A percentile compares a stretch with the other conserved stretches of the same genome.
These are phyloP conservation scores for Bellardia pandia DNA, from an alignment of 2,888 invertebrate species.

Conservation along the genomic window DNA sequence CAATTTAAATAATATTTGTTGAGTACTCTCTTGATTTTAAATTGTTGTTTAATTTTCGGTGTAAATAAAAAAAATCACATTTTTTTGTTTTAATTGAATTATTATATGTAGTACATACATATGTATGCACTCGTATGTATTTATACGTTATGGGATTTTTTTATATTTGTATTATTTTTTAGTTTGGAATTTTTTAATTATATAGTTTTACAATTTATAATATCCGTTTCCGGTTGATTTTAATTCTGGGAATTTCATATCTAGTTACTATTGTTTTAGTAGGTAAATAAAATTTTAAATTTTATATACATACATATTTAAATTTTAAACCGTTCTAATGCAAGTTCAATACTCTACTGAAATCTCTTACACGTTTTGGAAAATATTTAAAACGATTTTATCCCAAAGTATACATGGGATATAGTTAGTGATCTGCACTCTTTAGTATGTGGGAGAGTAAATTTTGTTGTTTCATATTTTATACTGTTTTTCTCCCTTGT, in stretches of 20 bases:
- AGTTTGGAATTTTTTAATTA: not conserved
- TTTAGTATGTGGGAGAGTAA: conserved; percentile 16
- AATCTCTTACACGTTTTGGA: conserved; percentile 9
- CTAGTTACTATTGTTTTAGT: not conserved
- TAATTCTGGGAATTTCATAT: conserved; percentile 6
- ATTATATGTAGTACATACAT: too few species aligned
- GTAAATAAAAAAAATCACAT: not conserved
- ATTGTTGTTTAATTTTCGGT: not conserved
- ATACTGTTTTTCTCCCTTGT: conserved; percentile 29
- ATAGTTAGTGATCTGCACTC: not conserved
- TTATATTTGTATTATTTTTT: not conserved
- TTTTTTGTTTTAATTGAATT: not conserved
- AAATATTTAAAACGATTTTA: conserved; percentile 15
- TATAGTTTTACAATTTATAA: not conserved
- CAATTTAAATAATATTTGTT: not conserved
- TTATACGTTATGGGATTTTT: not conserved
- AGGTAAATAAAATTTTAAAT: not conserved
- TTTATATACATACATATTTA: not conserved
- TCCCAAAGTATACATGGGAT: not conserved
- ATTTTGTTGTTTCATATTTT: not conserved
- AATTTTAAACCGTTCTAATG: conserved; percentile 48
- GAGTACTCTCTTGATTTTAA: not conserved
- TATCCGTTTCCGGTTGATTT: conserved; percentile 44
- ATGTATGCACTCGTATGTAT: not conserved
- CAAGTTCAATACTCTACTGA: conserved; percentile 59